A percentile compares a stretch with the other conserved stretches of the same genome.
phyloP scores from a whole-genome alignment of 1,140 invertebrate genomes.

The Gryllus bimaculatus region DNA sequence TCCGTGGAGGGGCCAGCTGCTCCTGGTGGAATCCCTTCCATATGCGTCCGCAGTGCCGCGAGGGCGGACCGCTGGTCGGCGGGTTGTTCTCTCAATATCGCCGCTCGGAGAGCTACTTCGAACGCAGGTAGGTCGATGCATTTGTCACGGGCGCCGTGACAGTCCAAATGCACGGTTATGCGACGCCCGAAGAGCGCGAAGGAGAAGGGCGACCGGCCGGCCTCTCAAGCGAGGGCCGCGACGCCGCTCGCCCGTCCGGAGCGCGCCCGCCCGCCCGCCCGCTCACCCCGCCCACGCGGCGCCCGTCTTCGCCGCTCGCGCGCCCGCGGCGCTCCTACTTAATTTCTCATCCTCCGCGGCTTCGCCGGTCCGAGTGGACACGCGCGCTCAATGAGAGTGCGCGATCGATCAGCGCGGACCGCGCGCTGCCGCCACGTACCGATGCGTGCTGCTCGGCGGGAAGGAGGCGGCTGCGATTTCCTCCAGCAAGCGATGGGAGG shows the following conservation, averaged over 20 bases:
- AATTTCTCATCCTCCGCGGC: background rate
- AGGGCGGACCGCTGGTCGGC: background rate
- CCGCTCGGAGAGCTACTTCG: background rate
- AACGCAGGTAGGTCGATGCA: background rate
- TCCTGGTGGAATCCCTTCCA: background rate
- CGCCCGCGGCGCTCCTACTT: background rate
- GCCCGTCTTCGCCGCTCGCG: background rate
- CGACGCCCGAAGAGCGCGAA: background rate
- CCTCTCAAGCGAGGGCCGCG: background rate
- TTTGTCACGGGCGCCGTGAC: background rate
- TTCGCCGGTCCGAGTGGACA: background rate
- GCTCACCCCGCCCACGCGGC: background rate
- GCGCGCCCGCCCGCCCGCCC: too few relatives aligned
- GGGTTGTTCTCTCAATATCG: background rate
- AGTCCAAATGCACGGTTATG: background rate
- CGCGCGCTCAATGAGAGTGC: background rate
- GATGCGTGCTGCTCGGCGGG: too few relatives aligned
- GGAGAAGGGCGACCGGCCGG: background rate
- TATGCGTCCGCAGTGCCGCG: background rate
- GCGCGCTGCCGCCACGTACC: background rate
- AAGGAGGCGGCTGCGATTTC: too few relatives aligned
- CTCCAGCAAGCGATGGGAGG: too few relatives aligned
- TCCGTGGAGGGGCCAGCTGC: background rate
- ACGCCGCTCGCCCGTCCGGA: background rate
- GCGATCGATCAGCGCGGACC: background rate